Conservation (phyloP, 2,888 invertebrate species). For the Tyria jacobaeae region DNA sequence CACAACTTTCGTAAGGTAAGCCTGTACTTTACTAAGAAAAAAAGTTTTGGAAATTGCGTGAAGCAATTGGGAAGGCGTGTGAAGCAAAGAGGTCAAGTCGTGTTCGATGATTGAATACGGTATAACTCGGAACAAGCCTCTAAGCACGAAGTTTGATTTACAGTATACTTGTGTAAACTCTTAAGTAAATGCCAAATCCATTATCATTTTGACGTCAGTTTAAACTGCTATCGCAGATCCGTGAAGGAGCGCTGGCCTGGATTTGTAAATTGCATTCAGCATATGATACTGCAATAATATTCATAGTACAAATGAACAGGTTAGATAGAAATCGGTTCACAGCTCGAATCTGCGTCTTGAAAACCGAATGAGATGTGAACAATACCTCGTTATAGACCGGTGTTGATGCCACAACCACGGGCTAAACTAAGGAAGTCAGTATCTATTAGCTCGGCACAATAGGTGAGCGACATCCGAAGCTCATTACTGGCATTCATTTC, state of each 20-base stretch:
- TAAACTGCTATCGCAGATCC: conserved; percentile 68
- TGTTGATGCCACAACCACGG: conserved; percentile 73
- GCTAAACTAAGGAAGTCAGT: conserved; percentile 83
- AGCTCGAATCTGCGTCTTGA: conserved; percentile 65
- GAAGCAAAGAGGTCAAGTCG: conserved; percentile 57
- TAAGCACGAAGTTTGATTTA: conserved; percentile 66
- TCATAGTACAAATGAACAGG: conserved; percentile 47
- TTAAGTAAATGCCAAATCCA: conserved; percentile 66
- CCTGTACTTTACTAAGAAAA: conserved; percentile 39
- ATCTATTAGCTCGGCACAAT: conserved; percentile 86
- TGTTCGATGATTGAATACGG: conserved; percentile 70
- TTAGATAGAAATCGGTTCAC: conserved; percentile 67
- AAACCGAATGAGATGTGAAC: conserved; percentile 80
- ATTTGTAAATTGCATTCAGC: conserved; percentile 50
- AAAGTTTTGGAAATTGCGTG: conserved; percentile 32
- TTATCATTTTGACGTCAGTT: conserved; percentile 67
- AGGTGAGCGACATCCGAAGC: conserved; percentile 87
- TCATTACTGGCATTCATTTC: conserved; percentile 84
- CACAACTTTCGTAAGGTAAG: conserved; percentile 23
- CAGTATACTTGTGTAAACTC: conserved; percentile 38
- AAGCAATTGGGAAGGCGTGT: conserved; percentile 22
- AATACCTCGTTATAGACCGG: conserved; percentile 79
- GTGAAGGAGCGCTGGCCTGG: conserved; percentile 69
- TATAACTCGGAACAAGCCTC: conserved; percentile 47
- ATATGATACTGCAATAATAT: conserved; percentile 42